These are phyloP conservation scores for Apis florea DNA, from an alignment of 1,140 invertebrate genomes.

Conservation along the genomic window DNA sequence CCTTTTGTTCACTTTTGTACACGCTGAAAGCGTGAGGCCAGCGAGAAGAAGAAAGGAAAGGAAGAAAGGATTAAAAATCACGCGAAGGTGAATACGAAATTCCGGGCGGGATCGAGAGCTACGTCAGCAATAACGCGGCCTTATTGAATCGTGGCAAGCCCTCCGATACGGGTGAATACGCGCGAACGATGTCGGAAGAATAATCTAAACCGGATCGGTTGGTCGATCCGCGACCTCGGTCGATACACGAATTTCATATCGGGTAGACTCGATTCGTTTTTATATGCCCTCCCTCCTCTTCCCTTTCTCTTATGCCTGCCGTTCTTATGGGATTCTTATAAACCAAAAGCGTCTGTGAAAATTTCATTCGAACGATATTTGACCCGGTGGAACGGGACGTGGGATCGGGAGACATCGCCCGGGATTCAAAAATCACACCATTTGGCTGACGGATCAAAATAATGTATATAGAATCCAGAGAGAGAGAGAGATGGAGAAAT, in stretches of 20 bases:
- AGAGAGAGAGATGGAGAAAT: neutral
- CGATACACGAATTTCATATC: constrained; percentile 52
- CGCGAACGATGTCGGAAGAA: constrained; percentile 45
- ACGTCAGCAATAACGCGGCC: constrained; percentile 68
- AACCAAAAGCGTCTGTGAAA: neutral
- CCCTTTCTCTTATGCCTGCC: too few relatives aligned
- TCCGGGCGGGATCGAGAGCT: constrained; percentile 54
- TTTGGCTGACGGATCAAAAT: too few relatives aligned
- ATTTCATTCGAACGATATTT: neutral
- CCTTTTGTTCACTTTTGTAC: neutral
- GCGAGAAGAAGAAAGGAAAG: too few relatives aligned
- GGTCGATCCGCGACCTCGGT: constrained; percentile 10
- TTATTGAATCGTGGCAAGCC: constrained; percentile 67
- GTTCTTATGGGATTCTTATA: neutral
- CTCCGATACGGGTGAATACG: constrained; percentile 52
- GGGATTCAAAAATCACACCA: too few relatives aligned
- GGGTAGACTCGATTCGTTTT: constrained; percentile 24
- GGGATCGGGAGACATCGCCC: too few relatives aligned
- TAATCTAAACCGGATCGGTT: constrained; percentile 62
- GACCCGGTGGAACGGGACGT: too few relatives aligned
- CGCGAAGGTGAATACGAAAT: constrained; percentile 61
- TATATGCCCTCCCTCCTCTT: neutral
- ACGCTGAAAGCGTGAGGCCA: neutral
- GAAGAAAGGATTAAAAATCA: neutral
- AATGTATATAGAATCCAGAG: too few relatives aligned